Evolutionary conservation across 1,140 invertebrate species (phyloP).

Genomic region (Procambarus clarkii): DNA sequence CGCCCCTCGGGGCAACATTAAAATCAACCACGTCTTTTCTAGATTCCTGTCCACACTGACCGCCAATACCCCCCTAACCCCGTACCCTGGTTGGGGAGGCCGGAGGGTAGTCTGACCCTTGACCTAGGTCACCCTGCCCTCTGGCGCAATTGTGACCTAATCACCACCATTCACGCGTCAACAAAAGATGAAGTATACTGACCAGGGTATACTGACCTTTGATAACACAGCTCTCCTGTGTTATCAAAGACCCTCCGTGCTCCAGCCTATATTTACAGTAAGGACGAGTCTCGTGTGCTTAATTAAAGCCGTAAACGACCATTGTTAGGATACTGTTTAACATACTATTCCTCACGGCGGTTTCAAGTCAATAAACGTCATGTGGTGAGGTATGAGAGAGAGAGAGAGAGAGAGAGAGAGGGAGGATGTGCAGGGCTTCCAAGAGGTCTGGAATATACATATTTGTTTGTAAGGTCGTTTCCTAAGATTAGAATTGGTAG

Average conservation of each 20-base stretch:
- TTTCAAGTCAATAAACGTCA: too few species aligned
- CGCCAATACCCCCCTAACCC: not conserved
- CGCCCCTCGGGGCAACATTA: too few species aligned
- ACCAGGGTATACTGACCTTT: too few species aligned
- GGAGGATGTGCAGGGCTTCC: too few species aligned
- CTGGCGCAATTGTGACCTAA: conserved; percentile 20
- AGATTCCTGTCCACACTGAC: not conserved
- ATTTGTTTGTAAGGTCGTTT: too few species aligned
- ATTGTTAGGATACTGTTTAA: not conserved
- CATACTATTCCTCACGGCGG: not conserved
- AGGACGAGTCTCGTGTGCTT: not conserved
- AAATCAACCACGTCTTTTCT: not conserved
- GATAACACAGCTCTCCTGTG: too few species aligned
- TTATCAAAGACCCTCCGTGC: not conserved
- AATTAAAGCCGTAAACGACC: not conserved
- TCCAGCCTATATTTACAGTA: not conserved
- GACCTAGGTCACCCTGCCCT: conserved; percentile 26
- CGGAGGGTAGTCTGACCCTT: not conserved
- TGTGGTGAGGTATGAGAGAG: too few species aligned
- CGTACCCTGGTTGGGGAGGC: not conserved
- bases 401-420: too few species aligned
- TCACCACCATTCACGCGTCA: conserved; percentile 46
- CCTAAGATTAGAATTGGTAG: too few species aligned
- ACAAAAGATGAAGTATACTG: conserved; percentile 8
- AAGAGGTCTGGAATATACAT: too few species aligned